These are phyloP conservation scores for Asbolus verrucosus DNA, from an alignment of 1,140 invertebrate genomes.

Conservation along the genomic window DNA sequence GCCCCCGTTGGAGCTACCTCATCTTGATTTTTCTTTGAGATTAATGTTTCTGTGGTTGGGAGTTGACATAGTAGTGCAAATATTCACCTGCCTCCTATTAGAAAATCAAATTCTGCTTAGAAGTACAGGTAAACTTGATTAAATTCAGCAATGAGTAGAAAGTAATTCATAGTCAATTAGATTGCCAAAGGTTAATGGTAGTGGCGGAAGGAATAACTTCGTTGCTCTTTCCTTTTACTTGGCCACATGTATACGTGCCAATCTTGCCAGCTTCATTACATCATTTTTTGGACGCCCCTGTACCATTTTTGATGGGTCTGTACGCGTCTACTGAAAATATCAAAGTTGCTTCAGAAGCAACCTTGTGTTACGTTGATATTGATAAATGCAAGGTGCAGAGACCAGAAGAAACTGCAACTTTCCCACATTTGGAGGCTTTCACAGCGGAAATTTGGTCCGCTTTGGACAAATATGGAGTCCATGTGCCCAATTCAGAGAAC, in stretches of 20 bases:
- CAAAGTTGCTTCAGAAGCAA: conserved; percentile 78
- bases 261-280: conserved; percentile 95
- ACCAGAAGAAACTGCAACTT: conserved; percentile 94
- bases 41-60: conserved; percentile 89
- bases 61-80: conserved; percentile 89
- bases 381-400: conserved; percentile 92
- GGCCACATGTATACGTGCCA: conserved; percentile 99
- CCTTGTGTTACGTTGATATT: conserved; percentile 96
- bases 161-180: too few species aligned
- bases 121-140: too few species aligned
- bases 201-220: conserved; percentile 94
- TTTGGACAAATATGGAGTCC: conserved; percentile 80
- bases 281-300: conserved; percentile 98
- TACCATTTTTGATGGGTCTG: conserved; percentile 97
- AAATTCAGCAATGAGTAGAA: too few species aligned
- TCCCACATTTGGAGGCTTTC: conserved; percentile 91
- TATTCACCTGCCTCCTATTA: conserved; percentile 95
- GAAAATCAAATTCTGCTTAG: conserved; percentile 97
- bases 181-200: conserved; percentile 96
- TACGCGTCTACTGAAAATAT: conserved; percentile 67
- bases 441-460: conserved; percentile 86
- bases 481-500: conserved; percentile 62
- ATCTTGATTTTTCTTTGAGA: conserved; percentile 93
- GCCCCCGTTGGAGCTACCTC: conserved; percentile 83
- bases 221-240: conserved; percentile 93